Evolutionary conservation across 2,113 vertebrate genomes (phyloP), one percentile per base, ranked within the genome.

Genomic region (Zapus hudsonius): DNA sequence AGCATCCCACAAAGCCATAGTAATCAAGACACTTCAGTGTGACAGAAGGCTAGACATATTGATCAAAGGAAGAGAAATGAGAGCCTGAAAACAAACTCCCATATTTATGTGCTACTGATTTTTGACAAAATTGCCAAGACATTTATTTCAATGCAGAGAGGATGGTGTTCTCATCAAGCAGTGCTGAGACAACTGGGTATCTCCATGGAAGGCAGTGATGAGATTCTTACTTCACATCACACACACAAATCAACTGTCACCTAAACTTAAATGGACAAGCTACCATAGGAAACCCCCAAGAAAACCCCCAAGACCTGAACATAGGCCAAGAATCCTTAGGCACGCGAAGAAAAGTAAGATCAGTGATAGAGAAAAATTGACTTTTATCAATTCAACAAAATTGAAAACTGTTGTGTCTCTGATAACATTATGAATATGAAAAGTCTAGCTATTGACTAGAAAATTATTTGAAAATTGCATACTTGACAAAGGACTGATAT

Each of bases 371-470:
- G 86, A 89, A 75, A 83, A 72, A 36, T 3, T 22, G 44, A 78
- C n/a, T n/a, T n/a, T n/a, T n/a, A n/a, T n/a, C n/a, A n/a, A n/a
- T 57, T 93, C 16, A 76, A 76, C 38, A 79, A 85, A 74, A 87
- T 84, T 70, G 85, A 83, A 91, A 74, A 40, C 2, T 44, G 36
- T n/a, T 42, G 17, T 25, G 40, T 10, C 74, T 94, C 59, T 84
- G 84, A 89, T 11, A 89, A 17, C 20, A 55, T 42, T 78, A 90
- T 23, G n/a, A 90, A 85, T 31, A 61, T 15, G 3, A 57, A 87
- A 76, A 89, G 31, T 69, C 63, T 93, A 93, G 90, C 16, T 23
- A 69, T 19, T 52, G 31, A 52, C 7, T n/a, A 19, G 36, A 10
- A 86, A 36, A 73, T 82, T 93, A 36, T 38, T 67, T 47, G 55